Conservation (phyloP, 1,140 invertebrate species). For the Heliconius nattereri region DNA sequence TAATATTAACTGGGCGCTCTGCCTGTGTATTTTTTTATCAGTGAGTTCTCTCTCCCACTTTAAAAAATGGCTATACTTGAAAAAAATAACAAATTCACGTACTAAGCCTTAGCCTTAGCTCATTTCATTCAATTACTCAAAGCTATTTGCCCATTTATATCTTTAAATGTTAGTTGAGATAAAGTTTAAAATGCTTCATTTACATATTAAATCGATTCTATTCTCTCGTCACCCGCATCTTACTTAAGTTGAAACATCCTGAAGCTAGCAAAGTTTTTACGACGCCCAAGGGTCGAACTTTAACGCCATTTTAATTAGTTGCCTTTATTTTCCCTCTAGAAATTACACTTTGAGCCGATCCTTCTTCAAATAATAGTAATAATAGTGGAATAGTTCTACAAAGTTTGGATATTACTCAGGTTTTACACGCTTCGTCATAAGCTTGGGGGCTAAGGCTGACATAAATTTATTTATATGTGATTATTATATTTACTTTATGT, state of each 20-base stretch:
- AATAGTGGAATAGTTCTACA: conserved; percentile 17
- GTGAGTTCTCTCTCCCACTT: too few species aligned
- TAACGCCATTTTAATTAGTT: conserved; percentile 64
- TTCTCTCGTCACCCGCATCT: conserved; percentile 39
- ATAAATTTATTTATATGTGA: neutral
- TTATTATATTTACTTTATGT: neutral
- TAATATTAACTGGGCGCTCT: too few species aligned
- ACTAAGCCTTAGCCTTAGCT: neutral
- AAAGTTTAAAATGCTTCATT: conserved; percentile 30
- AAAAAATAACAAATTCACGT: neutral
- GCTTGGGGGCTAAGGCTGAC: neutral
- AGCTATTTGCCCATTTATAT: conserved; percentile 6
- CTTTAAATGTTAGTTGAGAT: conserved; percentile 19
- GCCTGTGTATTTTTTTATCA: too few species aligned
- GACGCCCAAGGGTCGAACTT: conserved; percentile 53
- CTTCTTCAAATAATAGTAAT: conserved; percentile 34
- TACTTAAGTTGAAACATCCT: conserved; percentile 44
- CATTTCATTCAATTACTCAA: conserved; percentile 20
- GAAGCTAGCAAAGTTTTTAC: conserved; percentile 56
- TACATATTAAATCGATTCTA: conserved; percentile 43
- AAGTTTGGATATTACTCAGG: conserved; percentile 19
- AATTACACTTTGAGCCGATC: conserved; percentile 43
- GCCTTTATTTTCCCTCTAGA: conserved; percentile 46
- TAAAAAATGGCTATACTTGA: neutral
- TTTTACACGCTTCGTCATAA: conserved; percentile 3